phyloP scores from a whole-genome alignment of 1,140 invertebrate species.

The Bilobella aurantiaca region DNA sequence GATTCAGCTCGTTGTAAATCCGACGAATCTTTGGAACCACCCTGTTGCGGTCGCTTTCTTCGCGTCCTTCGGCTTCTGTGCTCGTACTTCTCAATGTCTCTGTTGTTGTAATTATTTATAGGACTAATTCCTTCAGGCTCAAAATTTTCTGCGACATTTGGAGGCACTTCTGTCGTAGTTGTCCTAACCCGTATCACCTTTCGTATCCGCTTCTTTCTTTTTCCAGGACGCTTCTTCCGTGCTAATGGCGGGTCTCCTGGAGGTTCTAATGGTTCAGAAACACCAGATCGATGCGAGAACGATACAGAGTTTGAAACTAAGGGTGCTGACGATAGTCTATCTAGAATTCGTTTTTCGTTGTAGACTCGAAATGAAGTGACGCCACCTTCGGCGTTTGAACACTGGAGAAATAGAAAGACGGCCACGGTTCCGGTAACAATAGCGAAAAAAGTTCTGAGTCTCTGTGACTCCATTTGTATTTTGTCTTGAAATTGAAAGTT shows the following conservation, averaged over 20 bases:
- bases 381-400: too few relatives aligned
- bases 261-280: background rate
- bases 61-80: background rate
- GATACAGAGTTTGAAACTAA: background rate
- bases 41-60: background rate
- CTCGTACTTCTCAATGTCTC: background rate
- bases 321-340: background rate
- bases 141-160: background rate
- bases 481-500: too few relatives aligned
- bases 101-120: background rate
- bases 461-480: too few relatives aligned
- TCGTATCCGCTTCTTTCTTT: background rate
- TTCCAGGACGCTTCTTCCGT: background rate
- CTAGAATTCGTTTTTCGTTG: background rate
- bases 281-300: background rate
- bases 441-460: too few relatives aligned
- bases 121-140: background rate
- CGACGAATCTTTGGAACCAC: background rate
- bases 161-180: background rate
- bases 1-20: background rate
- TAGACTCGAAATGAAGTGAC: background rate
- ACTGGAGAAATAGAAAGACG: too few relatives aligned
- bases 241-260: background rate
- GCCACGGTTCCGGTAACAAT: too few relatives aligned
- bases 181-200: background rate